A percentile compares a stretch with the other conserved stretches of the same genome.
Evolutionary conservation across 2,113 vertebrate species (phyloP).

Genomic region (Ammodramus savannarum): DNA sequence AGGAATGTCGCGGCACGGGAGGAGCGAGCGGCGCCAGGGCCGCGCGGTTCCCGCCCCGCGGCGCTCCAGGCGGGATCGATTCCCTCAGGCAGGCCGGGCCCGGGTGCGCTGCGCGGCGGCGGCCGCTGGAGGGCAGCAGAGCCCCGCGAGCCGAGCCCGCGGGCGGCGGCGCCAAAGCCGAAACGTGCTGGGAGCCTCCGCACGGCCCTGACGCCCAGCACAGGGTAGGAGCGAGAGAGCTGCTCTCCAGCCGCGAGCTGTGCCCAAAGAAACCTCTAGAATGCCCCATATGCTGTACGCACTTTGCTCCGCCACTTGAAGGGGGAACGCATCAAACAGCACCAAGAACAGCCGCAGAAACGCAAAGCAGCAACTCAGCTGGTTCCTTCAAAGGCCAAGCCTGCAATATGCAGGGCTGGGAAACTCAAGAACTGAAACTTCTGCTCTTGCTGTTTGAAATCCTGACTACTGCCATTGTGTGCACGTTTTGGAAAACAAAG

Average conservation of each 20-base stretch:
- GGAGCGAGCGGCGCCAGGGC: not conserved
- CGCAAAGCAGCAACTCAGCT: not conserved
- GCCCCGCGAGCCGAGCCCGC: not conserved
- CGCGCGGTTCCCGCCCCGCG: fast-evolving
- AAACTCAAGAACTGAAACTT: not conserved
- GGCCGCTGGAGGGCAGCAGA: slow-evolving; percentile 37
- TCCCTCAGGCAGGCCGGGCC: not conserved
- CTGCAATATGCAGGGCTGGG: not conserved
- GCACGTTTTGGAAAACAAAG: not conserved
- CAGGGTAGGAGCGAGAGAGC: too few relatives aligned
- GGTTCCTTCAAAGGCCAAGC: not conserved
- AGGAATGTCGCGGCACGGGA: not conserved
- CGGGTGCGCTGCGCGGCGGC: not conserved
- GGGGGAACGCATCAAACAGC: fast-evolving
- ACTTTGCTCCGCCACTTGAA: not conserved
- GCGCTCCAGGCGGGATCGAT: fast-evolving
- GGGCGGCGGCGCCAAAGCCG: not conserved
- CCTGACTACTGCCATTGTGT: not conserved
- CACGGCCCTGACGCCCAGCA: fast-evolving
- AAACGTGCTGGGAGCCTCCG: not conserved
- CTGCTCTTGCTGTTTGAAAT: not conserved
- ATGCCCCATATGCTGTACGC: not conserved
- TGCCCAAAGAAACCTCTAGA: not conserved
- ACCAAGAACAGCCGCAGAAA: not conserved
- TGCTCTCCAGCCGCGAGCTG: not conserved